A percentile compares a stretch with the other conserved stretches of the same genome.
Evolutionary conservation across 2,888 invertebrate species (phyloP).

Genomic region (Orthonevra nobilis): DNA sequence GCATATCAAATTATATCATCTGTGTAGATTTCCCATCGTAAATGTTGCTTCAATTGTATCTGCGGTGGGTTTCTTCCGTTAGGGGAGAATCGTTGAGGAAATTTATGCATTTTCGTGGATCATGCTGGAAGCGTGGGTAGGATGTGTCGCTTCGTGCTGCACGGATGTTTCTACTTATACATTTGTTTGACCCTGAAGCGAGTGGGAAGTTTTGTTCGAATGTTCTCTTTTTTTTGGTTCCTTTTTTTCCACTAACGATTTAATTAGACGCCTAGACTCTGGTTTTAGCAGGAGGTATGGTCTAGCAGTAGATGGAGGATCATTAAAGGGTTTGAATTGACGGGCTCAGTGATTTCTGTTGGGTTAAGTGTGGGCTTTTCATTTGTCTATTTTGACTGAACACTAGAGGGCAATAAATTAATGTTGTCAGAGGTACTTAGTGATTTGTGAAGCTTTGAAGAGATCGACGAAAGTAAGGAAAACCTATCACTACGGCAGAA

Average conservation of each 20-base stretch:
- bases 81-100: constrained; percentile 27
- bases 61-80: constrained; percentile 66
- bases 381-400: constrained; percentile 1
- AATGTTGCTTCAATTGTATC: constrained; percentile 51
- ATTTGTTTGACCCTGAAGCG: constrained; percentile 25
- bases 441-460: no score
- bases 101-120: constrained; percentile 68
- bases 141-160: constrained; percentile 63
- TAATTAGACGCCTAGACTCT: constrained; percentile 50
- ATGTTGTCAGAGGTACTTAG: constrained; percentile 5
- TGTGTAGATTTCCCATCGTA: constrained; percentile 66
- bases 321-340: constrained; percentile 41
- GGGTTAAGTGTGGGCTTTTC: constrained; percentile 41
- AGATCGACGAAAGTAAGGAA: no score
- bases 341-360: constrained; percentile 52
- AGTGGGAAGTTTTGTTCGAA: constrained; percentile 44
- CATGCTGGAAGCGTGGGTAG: constrained; percentile 68
- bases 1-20: constrained; percentile 70
- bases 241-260: constrained; percentile 46
- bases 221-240: constrained; percentile 21
- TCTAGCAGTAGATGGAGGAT: constrained; percentile 1
- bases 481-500: no score
- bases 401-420: constrained; percentile 43
- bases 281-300: constrained; percentile 8
- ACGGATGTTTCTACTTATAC: no score